These are phyloP conservation scores for Aelia acuminata DNA, from an alignment of 2,888 invertebrate genomes.

Conservation along the genomic window DNA sequence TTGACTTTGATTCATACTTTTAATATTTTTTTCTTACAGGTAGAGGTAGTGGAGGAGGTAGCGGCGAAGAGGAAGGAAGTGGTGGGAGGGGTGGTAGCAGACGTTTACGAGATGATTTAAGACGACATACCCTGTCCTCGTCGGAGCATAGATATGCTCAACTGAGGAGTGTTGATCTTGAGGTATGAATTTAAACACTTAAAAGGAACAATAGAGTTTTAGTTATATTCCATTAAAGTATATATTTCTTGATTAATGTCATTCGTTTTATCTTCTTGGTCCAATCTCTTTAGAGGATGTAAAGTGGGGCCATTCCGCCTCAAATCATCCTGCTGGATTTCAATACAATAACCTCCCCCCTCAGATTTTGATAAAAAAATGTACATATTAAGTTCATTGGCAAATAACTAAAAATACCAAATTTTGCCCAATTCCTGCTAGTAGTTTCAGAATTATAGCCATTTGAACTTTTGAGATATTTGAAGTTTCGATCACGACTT, in stretches of 20 bases:
- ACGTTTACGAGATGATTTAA: slow-evolving; percentile 72
- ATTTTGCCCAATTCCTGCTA: no score
- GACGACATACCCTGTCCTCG: slow-evolving; percentile 84
- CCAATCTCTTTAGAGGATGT: no score
- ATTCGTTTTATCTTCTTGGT: no score
- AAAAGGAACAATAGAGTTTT: not conserved
- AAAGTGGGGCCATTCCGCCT: no score
- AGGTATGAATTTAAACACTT: slow-evolving; percentile 72
- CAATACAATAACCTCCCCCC: no score
- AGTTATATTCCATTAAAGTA: not conserved
- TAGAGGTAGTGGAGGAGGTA: slow-evolving; percentile 58
- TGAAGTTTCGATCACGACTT: no score
- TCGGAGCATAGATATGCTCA: slow-evolving; percentile 78
- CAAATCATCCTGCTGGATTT: no score
- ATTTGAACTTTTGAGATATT: no score
- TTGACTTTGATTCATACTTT: not conserved
- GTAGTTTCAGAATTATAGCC: no score
- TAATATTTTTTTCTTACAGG: slow-evolving; percentile 45
- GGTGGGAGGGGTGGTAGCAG: slow-evolving; percentile 66
- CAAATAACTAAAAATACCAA: no score
- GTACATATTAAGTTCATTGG: no score
- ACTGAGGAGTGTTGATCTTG: slow-evolving; percentile 80
- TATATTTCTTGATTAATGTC: not conserved
- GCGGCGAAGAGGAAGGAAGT: slow-evolving; percentile 65
- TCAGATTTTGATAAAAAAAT: no score